phyloP scores from a whole-genome alignment of 2,888 invertebrate species.

The Pedicia rivosa region DNA sequence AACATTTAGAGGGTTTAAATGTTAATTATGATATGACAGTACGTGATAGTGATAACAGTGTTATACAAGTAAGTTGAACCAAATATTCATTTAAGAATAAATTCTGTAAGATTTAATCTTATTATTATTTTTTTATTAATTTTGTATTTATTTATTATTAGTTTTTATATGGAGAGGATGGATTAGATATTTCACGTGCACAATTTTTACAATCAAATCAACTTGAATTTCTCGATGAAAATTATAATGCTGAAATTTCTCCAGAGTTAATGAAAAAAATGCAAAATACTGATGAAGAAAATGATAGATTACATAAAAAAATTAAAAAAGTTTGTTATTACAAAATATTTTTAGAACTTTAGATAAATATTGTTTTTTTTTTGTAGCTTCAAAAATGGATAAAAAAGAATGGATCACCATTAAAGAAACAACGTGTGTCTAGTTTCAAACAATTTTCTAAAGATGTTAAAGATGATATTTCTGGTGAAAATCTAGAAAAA shows the following conservation, averaged over 20 bases:
- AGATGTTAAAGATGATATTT: slow-evolving; percentile 33
- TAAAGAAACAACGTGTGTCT: slow-evolving; percentile 29
- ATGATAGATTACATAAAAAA: slow-evolving; percentile 35
- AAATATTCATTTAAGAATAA: not conserved
- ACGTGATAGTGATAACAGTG: slow-evolving; percentile 81
- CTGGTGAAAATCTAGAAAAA: slow-evolving; percentile 31
- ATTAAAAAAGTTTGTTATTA: slow-evolving; percentile 42
- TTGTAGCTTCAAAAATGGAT: slow-evolving; percentile 39
- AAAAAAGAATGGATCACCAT: slow-evolving; percentile 34
- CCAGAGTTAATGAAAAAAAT: slow-evolving; percentile 39
- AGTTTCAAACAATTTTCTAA: slow-evolving; percentile 46
- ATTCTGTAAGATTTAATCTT: not conserved
- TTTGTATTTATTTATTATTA: slow-evolving; percentile 21
- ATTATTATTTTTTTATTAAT: not conserved
- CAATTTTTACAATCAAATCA: slow-evolving; percentile 66
- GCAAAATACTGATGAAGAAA: slow-evolving; percentile 35
- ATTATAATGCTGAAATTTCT: slow-evolving; percentile 48
- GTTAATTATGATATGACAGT: slow-evolving; percentile 92
- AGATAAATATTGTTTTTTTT: no score
- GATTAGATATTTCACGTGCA: slow-evolving; percentile 74
- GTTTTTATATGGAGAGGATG: slow-evolving; percentile 89
- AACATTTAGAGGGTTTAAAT: slow-evolving; percentile 91
- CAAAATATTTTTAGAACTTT: no score
- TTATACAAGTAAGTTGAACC: slow-evolving; percentile 61
- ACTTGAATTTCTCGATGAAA: slow-evolving; percentile 67